Evolutionary conservation across 2,888 invertebrate genomes (phyloP).

Genomic region (Acanthosepion esculentum): DNA sequence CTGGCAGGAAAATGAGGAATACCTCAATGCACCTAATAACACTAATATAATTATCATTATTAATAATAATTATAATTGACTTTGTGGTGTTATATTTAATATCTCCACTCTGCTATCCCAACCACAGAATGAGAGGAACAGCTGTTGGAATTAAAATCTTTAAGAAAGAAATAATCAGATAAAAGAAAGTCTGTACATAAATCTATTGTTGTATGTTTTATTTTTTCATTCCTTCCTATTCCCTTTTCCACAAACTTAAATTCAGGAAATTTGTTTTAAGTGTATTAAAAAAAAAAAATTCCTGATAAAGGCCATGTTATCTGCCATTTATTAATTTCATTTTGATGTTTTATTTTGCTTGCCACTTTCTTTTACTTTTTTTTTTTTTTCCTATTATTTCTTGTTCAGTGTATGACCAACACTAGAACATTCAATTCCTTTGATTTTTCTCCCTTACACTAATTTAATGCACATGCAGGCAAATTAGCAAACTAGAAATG

Average conservation of each 20-base stretch:
- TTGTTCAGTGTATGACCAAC: background rate
- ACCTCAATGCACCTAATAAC: constrained; percentile 6
- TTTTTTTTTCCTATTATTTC: background rate
- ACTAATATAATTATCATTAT: background rate
- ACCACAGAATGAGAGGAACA: background rate
- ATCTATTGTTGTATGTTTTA: background rate
- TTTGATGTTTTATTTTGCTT: background rate
- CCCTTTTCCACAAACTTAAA: background rate
- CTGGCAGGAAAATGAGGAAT: constrained; percentile 23
- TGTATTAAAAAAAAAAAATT: background rate
- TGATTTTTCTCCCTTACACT: background rate
- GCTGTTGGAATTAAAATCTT: background rate
- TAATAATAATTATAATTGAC: background rate
- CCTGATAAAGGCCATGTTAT: background rate
- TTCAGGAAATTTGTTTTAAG: background rate
- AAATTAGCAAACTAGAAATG: background rate
- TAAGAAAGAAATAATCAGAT: constrained; percentile 14
- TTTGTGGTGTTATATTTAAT: background rate
- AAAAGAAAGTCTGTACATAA: constrained; percentile 6
- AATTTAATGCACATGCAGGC: background rate
- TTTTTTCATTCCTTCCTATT: background rate
- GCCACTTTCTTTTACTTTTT: background rate
- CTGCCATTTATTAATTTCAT: background rate
- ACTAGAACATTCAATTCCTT: background rate
- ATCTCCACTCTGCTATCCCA: background rate